Evolutionary conservation across 2,888 invertebrate genomes (phyloP).

Genomic region (Acronicta alni): DNA sequence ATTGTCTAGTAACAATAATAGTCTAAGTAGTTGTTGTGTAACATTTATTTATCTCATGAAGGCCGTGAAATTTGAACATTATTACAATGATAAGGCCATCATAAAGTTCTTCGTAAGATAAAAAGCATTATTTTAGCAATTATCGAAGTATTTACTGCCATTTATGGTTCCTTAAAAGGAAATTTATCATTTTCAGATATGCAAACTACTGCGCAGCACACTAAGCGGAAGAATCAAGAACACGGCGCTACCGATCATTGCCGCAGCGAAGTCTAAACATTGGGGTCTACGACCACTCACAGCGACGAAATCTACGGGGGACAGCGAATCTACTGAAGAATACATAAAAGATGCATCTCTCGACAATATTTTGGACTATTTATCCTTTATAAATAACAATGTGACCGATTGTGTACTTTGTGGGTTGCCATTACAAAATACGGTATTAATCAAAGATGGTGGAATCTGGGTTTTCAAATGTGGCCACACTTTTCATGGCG

Average conservation of each 20-base stretch:
- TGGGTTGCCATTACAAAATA: conserved; percentile 89
- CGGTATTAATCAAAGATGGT: conserved; percentile 89
- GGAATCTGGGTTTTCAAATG: conserved; percentile 90
- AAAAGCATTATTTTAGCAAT: no score
- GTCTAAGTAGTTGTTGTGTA: no score
- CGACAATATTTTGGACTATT: conserved; percentile 67
- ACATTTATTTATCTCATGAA: no score
- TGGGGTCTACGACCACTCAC: conserved; percentile 86
- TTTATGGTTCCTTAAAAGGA: no score
- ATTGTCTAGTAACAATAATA: no score
- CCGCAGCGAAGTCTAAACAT: conserved; percentile 78
- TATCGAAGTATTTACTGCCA: no score
- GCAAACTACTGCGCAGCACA: conserved; percentile 74
- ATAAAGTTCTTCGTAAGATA: no score
- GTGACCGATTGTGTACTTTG: conserved; percentile 86
- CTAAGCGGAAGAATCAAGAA: conserved; percentile 72
- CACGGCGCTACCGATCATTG: conserved; percentile 79
- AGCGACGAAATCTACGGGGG: conserved; percentile 21
- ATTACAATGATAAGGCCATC: no score
- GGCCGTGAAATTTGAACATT: no score
- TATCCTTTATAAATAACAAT: conserved; percentile 65
- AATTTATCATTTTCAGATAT: conserved; percentile 71
- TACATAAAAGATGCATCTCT: conserved; percentile 60
- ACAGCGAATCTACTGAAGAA: conserved; percentile 25
- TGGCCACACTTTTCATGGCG: conserved; percentile 90